Evolutionary conservation across 2,113 vertebrate species (phyloP).

Genomic region (Triplophysa tibetana): DNA sequence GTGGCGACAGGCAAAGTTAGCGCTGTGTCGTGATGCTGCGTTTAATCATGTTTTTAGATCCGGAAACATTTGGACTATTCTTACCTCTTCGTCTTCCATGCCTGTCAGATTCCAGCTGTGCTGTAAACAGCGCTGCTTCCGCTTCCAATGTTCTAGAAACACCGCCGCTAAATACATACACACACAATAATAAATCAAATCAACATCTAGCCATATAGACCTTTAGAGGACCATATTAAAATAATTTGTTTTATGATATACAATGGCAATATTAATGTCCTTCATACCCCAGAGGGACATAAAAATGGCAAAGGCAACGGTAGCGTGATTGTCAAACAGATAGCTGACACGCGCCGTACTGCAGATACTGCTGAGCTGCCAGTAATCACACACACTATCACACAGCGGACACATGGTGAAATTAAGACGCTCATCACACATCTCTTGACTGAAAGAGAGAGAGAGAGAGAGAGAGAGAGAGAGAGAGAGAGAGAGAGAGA

Average conservation of each 20-base stretch:
- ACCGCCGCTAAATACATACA: constrained; percentile 80
- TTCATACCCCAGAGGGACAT: constrained; percentile 98
- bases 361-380: constrained; percentile 91
- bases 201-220: not conserved
- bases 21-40: not conserved
- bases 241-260: not conserved
- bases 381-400: constrained; percentile 92
- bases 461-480: too few species aligned
- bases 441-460: constrained; percentile 81
- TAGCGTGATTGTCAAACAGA: constrained; percentile 95
- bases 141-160: constrained; percentile 97
- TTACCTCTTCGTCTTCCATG: constrained; percentile 93
- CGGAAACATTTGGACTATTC: constrained; percentile 31
- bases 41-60: not conserved
- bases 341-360: constrained; percentile 85
- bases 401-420: constrained; percentile 99
- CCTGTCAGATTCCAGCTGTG: constrained; percentile 95
- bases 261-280: constrained; percentile 2
- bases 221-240: not conserved
- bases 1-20: too few species aligned
- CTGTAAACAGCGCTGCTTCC: constrained; percentile 88
- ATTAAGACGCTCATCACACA: constrained; percentile 81
- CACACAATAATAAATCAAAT: not conserved
- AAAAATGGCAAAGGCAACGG: constrained; percentile 92
- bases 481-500: constrained; percentile 39